Evolutionary conservation across 2,797 vertebrate species (phyloP), one percentile per base, ranked within the genome.

Genomic region (Lophius americanus): DNA sequence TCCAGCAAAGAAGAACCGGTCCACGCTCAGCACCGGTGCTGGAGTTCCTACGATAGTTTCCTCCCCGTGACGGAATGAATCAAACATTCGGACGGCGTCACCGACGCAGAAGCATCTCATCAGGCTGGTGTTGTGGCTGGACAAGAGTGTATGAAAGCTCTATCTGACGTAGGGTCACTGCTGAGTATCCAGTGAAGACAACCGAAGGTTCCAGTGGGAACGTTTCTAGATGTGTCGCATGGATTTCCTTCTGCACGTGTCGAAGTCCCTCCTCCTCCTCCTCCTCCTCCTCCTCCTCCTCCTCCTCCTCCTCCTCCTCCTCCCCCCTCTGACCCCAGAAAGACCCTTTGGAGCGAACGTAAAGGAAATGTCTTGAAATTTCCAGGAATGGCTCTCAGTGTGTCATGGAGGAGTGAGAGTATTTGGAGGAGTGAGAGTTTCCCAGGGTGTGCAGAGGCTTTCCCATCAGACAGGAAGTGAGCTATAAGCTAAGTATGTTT

Each of bases 341-440:
- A 60, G 68, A 33, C 78, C 10, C 49, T 51, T 48, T 72, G 85
- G 84, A 81, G 72, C 75, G 76, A 73, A 49, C 73, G 72, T 39
- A 60, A 78, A 75, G 72, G 84, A 82, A 89, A 79, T 75, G 5
- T 73, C 68, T 53, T 39, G 67, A 81, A 41, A 67, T 83, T 88
- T 91, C 85, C 81, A 79, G 78, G 79, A 91, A 91, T 73, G 76
- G 54, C 51, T 54, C 41, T 36, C 13, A 71, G 60, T 73, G 60
- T 75, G 78, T 76, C 63, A 64, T 62, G 52, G 49, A 62, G 57
- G 65, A 47, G 50, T 23, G 32, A 51, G 12, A 11, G 33, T 69
- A 23, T 62, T 61, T 64, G 52, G 49, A 61, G 56, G 67, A 49
- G 51, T 33, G 14, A 49, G 11, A 11, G 35, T 70, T 49, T 70